Percentiles rank a stretch among this genome's conserved stretches.
Conservation (phyloP, 2,888 invertebrate species). For the Melanostoma mellinum region DNA sequence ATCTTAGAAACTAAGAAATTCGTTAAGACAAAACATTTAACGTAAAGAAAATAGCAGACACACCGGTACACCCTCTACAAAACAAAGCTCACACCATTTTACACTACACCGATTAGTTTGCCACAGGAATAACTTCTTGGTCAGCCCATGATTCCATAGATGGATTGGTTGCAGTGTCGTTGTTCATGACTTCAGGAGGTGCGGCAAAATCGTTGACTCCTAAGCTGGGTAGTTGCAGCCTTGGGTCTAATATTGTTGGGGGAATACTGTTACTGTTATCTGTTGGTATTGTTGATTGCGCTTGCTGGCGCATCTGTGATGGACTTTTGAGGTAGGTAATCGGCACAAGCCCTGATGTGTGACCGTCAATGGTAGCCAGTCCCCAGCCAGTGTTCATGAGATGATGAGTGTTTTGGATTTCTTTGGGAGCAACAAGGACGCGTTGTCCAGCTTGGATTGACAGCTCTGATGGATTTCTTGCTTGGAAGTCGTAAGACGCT, state of each 20-base stretch:
- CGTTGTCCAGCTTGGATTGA: conserved; percentile 89
- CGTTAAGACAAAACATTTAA: conserved; percentile 10
- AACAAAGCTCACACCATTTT: conserved; percentile 11
- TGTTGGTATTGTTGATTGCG: conserved; percentile 20
- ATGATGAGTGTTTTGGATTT: conserved; percentile 87
- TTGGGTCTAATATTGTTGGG: conserved; percentile 12
- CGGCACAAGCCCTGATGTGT: conserved; percentile 86
- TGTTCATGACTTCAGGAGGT: conserved; percentile 29
- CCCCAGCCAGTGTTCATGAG: conserved; percentile 88
- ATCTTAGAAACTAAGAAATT: conserved; percentile 33
- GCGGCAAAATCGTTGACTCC: conserved; percentile 46
- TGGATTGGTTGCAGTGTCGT: neutral
- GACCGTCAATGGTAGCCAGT: conserved; percentile 84
- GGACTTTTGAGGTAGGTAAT: conserved; percentile 83
- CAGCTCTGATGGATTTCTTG: conserved; percentile 88
- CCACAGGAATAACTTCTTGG: neutral
- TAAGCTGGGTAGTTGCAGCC: conserved; percentile 40
- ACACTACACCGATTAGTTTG: conserved; percentile 7
- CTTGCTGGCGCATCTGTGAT: conserved; percentile 76
- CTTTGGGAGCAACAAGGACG: conserved; percentile 91
- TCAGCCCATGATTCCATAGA: neutral
- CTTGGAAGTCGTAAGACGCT: conserved; percentile 89
- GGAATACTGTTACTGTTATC: conserved; percentile 56
- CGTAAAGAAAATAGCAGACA: conserved; percentile 8
- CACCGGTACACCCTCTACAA: neutral